A percentile compares a stretch with the other conserved stretches of the same genome.
Conservation (phyloP, 2,113 vertebrate genomes). For the Pollachius pollachius region DNA sequence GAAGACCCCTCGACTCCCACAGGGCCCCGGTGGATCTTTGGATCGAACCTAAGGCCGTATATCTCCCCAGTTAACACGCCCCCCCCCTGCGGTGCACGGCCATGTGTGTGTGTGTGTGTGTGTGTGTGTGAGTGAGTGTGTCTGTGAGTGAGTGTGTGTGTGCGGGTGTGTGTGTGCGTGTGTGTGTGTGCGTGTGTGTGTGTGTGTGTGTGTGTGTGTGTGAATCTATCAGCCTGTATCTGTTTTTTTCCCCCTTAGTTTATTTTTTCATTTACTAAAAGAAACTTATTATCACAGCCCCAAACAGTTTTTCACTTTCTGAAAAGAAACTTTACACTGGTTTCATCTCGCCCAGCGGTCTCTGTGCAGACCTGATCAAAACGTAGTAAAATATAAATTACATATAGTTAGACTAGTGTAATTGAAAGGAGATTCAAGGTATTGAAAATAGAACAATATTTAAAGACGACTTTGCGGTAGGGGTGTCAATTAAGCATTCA, state of each 20-base stretch:
- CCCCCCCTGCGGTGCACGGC: slow-evolving; percentile 16
- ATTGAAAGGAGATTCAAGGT: slow-evolving; percentile 28
- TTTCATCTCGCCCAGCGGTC: background rate
- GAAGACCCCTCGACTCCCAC: slow-evolving; percentile 30
- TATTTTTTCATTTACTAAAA: background rate
- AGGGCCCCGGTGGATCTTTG: slow-evolving; percentile 45
- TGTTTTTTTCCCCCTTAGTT: background rate
- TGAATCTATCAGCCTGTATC: background rate
- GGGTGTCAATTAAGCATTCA: slow-evolving; percentile 20
- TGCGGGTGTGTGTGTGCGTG: too few relatives aligned
- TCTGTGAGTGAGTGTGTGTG: slow-evolving; percentile 3
- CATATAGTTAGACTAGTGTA: too few relatives aligned
- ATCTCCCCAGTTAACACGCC: slow-evolving; percentile 50
- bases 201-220: slow-evolving; percentile 1
- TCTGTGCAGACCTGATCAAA: background rate
- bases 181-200: slow-evolving; percentile 4
- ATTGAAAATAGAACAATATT: slow-evolving; percentile 46
- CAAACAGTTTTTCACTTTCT: background rate
- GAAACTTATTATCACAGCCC: background rate
- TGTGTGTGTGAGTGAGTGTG: slow-evolving; percentile 18
- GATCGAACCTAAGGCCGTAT: slow-evolving; percentile 45
- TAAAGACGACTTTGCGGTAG: slow-evolving; percentile 46
- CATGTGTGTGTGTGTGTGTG: slow-evolving; percentile 1
- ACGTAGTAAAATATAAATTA: too few relatives aligned
- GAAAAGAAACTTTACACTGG: background rate